Evolutionary conservation across 2,797 vertebrate genomes (phyloP), one percentile per base, ranked within the genome.

Genomic region (Gymnothorax reevesii): DNA sequence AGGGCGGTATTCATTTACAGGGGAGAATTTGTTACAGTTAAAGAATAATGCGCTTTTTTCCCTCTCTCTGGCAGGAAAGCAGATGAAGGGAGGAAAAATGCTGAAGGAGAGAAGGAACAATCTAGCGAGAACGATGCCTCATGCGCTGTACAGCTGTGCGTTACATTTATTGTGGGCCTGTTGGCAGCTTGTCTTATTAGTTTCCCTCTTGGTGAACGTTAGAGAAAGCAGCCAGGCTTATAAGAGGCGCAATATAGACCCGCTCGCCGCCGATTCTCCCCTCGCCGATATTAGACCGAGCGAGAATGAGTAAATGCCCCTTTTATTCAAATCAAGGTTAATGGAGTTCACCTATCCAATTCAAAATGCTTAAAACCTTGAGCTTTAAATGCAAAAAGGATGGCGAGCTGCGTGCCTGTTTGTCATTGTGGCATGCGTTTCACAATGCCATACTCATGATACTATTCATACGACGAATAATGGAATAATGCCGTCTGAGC

Each of bases 131-230:
- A 83, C 85, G 82, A 88, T 88, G 85, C 82, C 69, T 83, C 85
- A 84, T 88, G 82, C 82, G 84, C 69, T 57, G 55, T 77, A 75
- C 71, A 73, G 82, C 55, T 69, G 82, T 57, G 33, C 71, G 17
- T 83, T 66, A 87, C 84, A 88, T 88, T 86, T 88, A 86, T 88
- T 88, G 82, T 85, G 57, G 82, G 57, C 80, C 69, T 57, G 82
- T 86, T 88, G 89, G 84, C 86, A 82, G 84, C 57, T 84, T 86
- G 89, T 85, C 88, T 85, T 86, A 75, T 83, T 88, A 88, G 86
- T 62, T 86, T 86, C 88, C 80, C 83, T 80, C 27, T 86, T 57
- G 84, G 75, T 90, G 92, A 93, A 93, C 89, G 90, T 92, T 88
- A 85, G 91, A 84, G 86, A 91, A 55, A 57, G 90, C 85, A 90